Base-by-base conservation (phyloP, 2,113 vertebrate species). In the Ciconia maguari region DNA sequence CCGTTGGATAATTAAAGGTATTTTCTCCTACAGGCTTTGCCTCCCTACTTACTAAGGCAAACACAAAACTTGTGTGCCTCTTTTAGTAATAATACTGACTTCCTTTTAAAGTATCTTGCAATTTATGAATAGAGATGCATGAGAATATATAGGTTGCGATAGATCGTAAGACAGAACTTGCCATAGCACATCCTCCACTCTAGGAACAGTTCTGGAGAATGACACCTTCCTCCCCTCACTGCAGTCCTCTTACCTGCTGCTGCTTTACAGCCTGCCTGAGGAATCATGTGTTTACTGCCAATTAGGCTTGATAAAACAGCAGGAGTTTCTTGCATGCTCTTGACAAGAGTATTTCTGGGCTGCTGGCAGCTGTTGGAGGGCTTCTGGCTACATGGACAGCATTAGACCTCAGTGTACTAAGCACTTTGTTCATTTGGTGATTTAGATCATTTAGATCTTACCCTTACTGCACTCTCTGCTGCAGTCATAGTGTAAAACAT, bases 221-320 rank as follows among this genome's bases (percentile, higher is more conserved):
- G 24, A 84, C 38, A 78, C 57, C 48, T 17, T 34, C 57, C 54
- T 79, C 55, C 3, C 7, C 34, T 93, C 54, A 24, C 81, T 83
- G 62, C 68, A 41, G 3, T 74, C 62, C 18, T 91, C 57, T 89
- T 86, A 82, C 81, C 69, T 94, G 84, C 81, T 91, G 65, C 64
- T 93, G 58, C 82, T 91, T 83, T 72, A 83, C 44, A 88, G 78
- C 36, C 38, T 93, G 29, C 41, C 75, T 86, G 30, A 65, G 75
- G 65, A 93, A 82, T 83, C 44, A 54, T 68, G 70, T 83, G 79
- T 92, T 91, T 87, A 60, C 69, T 96, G 90, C 58, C 87, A 94
- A 84, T 91, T 88, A 95, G 60, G 42, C 93, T 72, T 94, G 78
- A 89, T 44, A 83, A 90, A 96, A 93, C 79, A 94, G 69, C 69